A percentile compares a stretch with the other conserved stretches of the same genome.
Evolutionary conservation across 2,113 vertebrate genomes (phyloP).

Genomic region (Ceyx melanurus): DNA sequence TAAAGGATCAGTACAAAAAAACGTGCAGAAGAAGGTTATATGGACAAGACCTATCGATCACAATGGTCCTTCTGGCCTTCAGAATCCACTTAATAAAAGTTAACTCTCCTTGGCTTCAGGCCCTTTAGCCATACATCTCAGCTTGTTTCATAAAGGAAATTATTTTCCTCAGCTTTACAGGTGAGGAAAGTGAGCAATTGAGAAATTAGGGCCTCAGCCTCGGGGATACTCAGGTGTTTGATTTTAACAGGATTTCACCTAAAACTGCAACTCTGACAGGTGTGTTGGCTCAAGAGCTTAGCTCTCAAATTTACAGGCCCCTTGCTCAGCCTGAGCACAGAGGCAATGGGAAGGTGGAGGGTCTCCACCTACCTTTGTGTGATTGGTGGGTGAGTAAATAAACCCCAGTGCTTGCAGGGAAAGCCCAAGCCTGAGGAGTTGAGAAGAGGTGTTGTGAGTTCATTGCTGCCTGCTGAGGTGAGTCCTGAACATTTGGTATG

Average conservation of each 20-base stretch:
- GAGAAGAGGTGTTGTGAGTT: rapidly evolving
- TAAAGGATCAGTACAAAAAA: not conserved
- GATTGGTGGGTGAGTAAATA: not conserved
- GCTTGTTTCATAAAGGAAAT: conserved; percentile 27
- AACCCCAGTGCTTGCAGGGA: rapidly evolving
- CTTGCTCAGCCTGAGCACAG: not conserved
- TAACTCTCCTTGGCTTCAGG: not conserved
- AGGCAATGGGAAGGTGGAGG: not conserved
- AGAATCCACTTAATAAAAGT: conserved; percentile 41
- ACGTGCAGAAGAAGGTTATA: not conserved
- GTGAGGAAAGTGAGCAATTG: not conserved
- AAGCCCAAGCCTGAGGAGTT: not conserved
- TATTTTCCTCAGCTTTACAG: not conserved
- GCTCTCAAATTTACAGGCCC: not conserved
- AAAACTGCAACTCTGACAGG: not conserved
- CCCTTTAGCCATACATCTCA: not conserved
- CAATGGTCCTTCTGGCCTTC: not conserved
- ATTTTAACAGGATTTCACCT: conserved; percentile 21
- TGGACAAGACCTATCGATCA: not conserved
- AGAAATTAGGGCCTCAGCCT: not conserved
- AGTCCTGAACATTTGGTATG: not conserved
- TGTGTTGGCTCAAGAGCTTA: not conserved
- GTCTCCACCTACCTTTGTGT: not conserved
- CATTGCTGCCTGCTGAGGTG: rapidly evolving
- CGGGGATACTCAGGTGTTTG: not conserved